These are phyloP conservation scores for Montipora sp. DNA, from an alignment of 64 coral and sea anemone genomes.

Conservation along the genomic window DNA sequence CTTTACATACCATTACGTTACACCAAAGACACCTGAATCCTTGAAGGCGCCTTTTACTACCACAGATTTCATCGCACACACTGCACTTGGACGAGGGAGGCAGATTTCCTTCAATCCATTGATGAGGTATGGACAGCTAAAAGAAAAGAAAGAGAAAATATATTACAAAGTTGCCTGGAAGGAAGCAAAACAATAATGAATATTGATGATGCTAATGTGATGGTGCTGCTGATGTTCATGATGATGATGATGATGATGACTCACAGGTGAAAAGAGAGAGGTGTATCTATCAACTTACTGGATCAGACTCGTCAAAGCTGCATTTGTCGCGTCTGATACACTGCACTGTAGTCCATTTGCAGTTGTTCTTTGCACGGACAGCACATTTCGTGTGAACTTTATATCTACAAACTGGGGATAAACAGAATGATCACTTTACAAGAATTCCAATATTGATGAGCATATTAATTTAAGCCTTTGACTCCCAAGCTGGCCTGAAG, in stretches of 20 bases:
- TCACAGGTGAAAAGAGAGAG: background rate
- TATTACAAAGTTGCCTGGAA: background rate
- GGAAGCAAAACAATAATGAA: too few species aligned
- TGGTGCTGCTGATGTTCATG: background rate
- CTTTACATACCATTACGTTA: constrained; percentile 84
- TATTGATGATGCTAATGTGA: too few species aligned
- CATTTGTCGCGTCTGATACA: constrained; percentile 66
- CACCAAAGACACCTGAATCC: constrained; percentile 97
- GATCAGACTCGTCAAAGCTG: constrained; percentile 80
- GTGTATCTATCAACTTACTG: constrained; percentile 71
- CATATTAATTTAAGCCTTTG: background rate
- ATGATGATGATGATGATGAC: background rate
- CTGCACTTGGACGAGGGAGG: constrained; percentile 79
- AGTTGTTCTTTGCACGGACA: constrained; percentile 86
- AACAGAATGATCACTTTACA: background rate
- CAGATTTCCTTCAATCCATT: constrained; percentile 96
- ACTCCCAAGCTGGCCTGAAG: too few species aligned
- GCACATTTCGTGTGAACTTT: constrained; percentile 96
- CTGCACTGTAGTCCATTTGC: constrained; percentile 98
- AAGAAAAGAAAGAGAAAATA: background rate
- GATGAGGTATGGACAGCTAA: constrained; percentile 87
- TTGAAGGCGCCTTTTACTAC: constrained; percentile 84
- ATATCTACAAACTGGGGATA: constrained; percentile 90
- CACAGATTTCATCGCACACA: constrained; percentile 92
- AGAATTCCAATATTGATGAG: background rate